These are phyloP conservation scores for Gallinago solitaria DNA, from an alignment of 2,797 vertebrate genomes.

Conservation along the genomic window DNA sequence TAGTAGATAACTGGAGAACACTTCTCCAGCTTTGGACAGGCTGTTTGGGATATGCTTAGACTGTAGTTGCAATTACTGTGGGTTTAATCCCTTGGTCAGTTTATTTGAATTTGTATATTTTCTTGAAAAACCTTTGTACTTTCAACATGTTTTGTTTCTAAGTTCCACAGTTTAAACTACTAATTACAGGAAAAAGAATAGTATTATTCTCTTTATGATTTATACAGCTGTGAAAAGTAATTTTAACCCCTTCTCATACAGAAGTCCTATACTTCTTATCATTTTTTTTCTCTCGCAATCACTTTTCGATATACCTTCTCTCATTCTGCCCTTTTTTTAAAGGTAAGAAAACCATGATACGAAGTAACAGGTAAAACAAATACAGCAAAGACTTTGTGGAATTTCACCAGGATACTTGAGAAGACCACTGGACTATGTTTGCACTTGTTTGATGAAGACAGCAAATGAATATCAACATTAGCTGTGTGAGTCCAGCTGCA, in stretches of 20 bases:
- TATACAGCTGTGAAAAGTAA: not conserved
- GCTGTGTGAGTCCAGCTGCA: not conserved
- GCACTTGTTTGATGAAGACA: accelerated
- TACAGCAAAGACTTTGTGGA: not conserved
- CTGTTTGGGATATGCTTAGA: not conserved
- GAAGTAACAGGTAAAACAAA: not conserved
- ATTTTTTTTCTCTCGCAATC: not conserved
- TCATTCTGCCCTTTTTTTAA: not conserved
- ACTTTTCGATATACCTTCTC: not conserved
- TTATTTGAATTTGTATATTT: not conserved
- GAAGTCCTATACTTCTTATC: not conserved
- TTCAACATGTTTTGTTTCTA: not conserved
- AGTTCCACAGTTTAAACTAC: not conserved
- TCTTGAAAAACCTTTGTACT: not conserved
- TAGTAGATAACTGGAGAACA: not conserved
- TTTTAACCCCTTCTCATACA: not conserved
- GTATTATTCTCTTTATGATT: not conserved
- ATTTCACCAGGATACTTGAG: not conserved
- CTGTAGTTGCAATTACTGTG: not conserved
- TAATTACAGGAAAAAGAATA: not conserved
- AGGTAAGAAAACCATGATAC: not conserved
- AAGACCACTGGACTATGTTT: not conserved
- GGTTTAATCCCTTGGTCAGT: not conserved
- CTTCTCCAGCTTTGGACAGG: not conserved
- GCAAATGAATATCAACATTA: not conserved